Base-by-base conservation (phyloP, 2,113 vertebrate species). In the Zosterops japonicus region DNA sequence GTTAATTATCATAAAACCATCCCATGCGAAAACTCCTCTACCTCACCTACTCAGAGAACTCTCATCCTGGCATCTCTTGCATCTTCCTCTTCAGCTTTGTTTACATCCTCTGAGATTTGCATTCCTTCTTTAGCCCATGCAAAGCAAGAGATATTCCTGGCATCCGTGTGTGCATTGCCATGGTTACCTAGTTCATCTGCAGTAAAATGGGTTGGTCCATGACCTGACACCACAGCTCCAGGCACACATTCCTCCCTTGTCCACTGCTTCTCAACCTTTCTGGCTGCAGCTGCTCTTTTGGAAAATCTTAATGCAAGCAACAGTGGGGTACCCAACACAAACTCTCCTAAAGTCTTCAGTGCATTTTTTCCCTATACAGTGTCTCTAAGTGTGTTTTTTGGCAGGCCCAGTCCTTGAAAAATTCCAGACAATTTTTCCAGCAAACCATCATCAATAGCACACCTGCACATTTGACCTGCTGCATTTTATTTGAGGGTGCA, bases 151-250 rank as follows among this genome's bases (percentile, higher is more conserved):
- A 94, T 86, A 89, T 88, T 96, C 68, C 86, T 89, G 90, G 85
- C 88, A 81, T 78, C 72, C 0, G 2, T 80, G 64, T 63, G 79
- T 60, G 72, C 79, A 95, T 94, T 92, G 31, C 92, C 92, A 94
- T 92, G 96, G 94, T 95, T 96, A 96, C 94, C 69, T 64, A 74
- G 52, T 70, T 95, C 90, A 68, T 80, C 85, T 83, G 88, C 93
- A 95, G 88, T 47, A 83, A 60, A 91, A 82, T 11, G n/a, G 59
- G 56, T 23, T 95, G 85, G 72, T 78, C 76, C 83, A 64, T 76
- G 90, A 93, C 92, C 92, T 61, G 60, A 87, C 90, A 78, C 33
- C 0, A 0, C 55, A 89, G 79, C 56, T 93, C 76, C 92, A 86
- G 76, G 47, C 78, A 44, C 10, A 13, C 2, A 24, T 27, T 84